Conservation (phyloP, 2,113 vertebrate species). For the Blennius ocellaris region DNA sequence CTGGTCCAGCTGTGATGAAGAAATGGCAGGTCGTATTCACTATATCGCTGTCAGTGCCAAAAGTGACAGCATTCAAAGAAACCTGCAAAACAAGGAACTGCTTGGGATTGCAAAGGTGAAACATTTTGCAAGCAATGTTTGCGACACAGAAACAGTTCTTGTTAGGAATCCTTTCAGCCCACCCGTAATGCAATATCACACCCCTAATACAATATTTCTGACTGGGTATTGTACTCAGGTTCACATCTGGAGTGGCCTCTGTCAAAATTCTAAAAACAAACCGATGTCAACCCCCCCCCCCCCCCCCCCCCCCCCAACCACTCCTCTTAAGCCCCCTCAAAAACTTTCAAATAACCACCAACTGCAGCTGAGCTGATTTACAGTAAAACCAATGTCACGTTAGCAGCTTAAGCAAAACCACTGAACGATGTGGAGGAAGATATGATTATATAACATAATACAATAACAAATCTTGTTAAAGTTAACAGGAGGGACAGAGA, state of each 20-base stretch:
- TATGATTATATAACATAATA: conserved; percentile 71
- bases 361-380: conserved; percentile 61
- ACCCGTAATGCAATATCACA: conserved; percentile 39
- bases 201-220: conserved; percentile 52
- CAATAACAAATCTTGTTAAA: conserved; percentile 73
- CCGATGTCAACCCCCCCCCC: conserved; percentile 39
- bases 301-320: not conserved
- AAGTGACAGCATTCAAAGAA: conserved; percentile 29
- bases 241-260: conserved; percentile 56
- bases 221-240: conserved; percentile 48
- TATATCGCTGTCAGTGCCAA: conserved; percentile 41
- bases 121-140: conserved; percentile 33
- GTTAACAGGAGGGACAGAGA: conserved; percentile 62
- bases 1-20: not conserved
- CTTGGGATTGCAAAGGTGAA: conserved; percentile 43
- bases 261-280: conserved; percentile 71
- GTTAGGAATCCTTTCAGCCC: conserved; percentile 49
- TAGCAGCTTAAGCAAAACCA: conserved; percentile 59
- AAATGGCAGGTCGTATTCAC: not conserved
- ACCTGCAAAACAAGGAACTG: conserved; percentile 30
- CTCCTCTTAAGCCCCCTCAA: conserved; percentile 27
- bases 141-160: conserved; percentile 16
- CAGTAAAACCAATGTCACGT: conserved; percentile 62
- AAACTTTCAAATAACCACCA: conserved; percentile 69
- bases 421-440: conserved; percentile 63